Base-by-base conservation (phyloP, 2,113 vertebrate genomes). In the Tilapia sparmanii region DNA sequence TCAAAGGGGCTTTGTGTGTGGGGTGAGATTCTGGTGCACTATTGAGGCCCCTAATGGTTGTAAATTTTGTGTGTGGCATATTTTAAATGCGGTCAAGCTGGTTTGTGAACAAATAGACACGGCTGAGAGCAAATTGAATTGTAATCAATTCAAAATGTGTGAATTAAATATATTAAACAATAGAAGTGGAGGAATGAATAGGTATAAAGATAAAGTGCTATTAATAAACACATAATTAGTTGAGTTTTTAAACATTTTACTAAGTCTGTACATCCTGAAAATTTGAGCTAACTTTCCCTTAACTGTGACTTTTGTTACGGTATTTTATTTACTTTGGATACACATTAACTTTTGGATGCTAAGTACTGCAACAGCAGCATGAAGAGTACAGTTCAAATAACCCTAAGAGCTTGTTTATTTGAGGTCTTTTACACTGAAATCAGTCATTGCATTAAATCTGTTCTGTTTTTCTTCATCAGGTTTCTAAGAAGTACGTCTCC, bases 401-500 rank as follows among this genome's bases (percentile, higher is more conserved):
- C 0, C 22, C 24, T 5, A 19, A 1, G 16, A 1, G 42, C 71
- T 50, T 50, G 71, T 76, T 47, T 47, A 0, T 50, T 76, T 19
- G 24, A 50, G 4, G 33, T 68, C 42, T 50, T 78, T 40, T 8
- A 31, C 45, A 47, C 71, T 71, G 22, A 71, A 71, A 18, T 73
- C 40, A 45, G 8, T 26, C 68, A 73, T 18, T 18, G 22, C 3
- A 40, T 38, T 83, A 38, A 68, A 66, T 54, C 10, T 0, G 1
- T 3, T 9, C 4, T 31, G 8, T 7, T 40, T 8, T 24, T 38
- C n/a, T 35, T 45, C 78, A 1, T 6, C 91, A 99, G 99, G 97
- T 98, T 87, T 99, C 98, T 53, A 99, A 99, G 96, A 99, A 99
- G 92, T 99, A 99, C 0, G 97, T 99, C 92, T 98, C 98, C 81